A percentile compares a stretch with the other conserved stretches of the same genome.
Evolutionary conservation across 1,140 invertebrate genomes (phyloP).

Genomic region (Drosophila subpulchrella): DNA sequence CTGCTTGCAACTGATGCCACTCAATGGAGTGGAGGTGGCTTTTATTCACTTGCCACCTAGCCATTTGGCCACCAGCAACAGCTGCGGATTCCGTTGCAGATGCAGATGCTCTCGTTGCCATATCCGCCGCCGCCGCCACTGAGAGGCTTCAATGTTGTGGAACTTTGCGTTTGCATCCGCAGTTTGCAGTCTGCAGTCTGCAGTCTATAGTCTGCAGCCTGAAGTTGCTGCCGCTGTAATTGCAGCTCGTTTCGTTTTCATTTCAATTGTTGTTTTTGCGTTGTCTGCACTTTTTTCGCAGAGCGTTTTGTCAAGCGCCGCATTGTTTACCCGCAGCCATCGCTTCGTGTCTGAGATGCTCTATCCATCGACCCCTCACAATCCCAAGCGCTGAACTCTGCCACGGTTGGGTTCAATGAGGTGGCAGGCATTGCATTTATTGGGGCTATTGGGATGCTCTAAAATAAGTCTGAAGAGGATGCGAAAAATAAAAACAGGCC

Average conservation of each 20-base stretch:
- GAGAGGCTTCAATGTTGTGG: constrained; percentile 53
- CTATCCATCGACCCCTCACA: constrained; percentile 54
- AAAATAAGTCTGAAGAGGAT: neutral
- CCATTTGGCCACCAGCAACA: constrained; percentile 27
- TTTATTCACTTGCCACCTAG: constrained; percentile 75
- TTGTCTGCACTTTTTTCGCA: constrained; percentile 48
- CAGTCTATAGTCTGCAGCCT: constrained; percentile 18
- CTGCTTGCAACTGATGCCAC: constrained; percentile 78
- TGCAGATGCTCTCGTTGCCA: constrained; percentile 77
- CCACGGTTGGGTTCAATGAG: constrained; percentile 40
- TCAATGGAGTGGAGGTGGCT: constrained; percentile 48
- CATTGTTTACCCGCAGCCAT: constrained; percentile 47
- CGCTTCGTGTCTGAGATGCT: constrained; percentile 19
- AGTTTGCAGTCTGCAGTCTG: constrained; percentile 70
- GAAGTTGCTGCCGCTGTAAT: constrained; percentile 58
- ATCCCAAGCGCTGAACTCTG: constrained; percentile 47
- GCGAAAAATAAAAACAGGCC: neutral
- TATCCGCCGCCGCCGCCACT: constrained; percentile 68
- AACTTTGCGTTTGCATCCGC: constrained; percentile 63
- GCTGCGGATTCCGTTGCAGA: constrained; percentile 44
- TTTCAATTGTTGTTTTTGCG: constrained; percentile 58
- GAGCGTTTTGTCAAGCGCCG: constrained; percentile 55
- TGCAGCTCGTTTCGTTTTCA: constrained; percentile 60
- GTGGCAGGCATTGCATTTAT: neutral
- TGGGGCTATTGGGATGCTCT: constrained; percentile 5